These are phyloP conservation scores for Solenopsis fugax DNA, from an alignment of 1,140 invertebrate species.

Conservation along the genomic window DNA sequence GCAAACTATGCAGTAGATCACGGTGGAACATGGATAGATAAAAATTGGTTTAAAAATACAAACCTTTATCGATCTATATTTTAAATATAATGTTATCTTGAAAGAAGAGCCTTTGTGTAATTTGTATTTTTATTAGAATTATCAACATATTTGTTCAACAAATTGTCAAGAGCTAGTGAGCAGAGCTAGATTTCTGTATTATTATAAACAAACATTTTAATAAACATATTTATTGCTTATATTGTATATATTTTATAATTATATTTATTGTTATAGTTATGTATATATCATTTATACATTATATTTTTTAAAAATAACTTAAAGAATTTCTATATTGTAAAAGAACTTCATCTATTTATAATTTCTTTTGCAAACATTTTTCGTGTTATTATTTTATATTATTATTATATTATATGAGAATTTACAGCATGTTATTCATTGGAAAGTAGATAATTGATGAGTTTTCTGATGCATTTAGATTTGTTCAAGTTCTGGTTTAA, in stretches of 20 bases:
- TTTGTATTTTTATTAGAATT: not conserved
- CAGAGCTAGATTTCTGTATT: too few species aligned
- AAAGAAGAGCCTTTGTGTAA: not conserved
- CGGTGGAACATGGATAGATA: not conserved
- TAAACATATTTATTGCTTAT: too few species aligned
- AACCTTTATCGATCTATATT: not conserved
- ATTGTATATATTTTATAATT: too few species aligned
- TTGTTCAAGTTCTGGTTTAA: slow-evolving; percentile 3
- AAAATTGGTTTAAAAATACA: not conserved
- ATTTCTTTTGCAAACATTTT: not conserved
- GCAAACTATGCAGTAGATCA: not conserved
- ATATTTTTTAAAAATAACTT: not conserved
- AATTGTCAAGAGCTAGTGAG: too few species aligned
- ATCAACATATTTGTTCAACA: too few species aligned
- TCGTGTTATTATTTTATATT: too few species aligned
- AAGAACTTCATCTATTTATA: not conserved
- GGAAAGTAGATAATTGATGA: not conserved
- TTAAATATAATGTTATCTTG: not conserved
- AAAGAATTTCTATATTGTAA: not conserved
- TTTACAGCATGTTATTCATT: not conserved
- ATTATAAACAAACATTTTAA: too few species aligned
- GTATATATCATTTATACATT: not conserved
- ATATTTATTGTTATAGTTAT: too few species aligned
- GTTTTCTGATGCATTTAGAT: not conserved
- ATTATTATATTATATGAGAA: not conserved